A percentile compares a stretch with the other conserved stretches of the same genome.
phyloP scores from a whole-genome alignment of 2,888 invertebrate genomes.

The Limenitis camilla region DNA sequence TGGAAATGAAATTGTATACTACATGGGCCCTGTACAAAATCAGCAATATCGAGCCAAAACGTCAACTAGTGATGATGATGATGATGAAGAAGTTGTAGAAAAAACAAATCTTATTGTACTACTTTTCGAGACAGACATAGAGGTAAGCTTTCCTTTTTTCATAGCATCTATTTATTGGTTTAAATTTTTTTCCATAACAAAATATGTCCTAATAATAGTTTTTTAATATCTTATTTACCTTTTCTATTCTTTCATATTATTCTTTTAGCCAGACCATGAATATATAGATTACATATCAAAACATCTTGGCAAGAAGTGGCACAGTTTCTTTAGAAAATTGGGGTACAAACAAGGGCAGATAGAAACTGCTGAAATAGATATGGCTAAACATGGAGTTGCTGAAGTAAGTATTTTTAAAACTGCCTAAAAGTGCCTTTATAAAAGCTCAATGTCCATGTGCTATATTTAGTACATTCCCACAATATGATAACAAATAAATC shows the following conservation, averaged over 20 bases:
- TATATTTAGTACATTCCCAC: too few relatives aligned
- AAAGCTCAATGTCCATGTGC: constrained; percentile 5
- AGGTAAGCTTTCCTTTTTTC: constrained; percentile 36
- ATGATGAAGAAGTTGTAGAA: constrained; percentile 40
- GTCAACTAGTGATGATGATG: constrained; percentile 17
- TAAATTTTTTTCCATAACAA: not conserved
- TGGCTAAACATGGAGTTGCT: constrained; percentile 63
- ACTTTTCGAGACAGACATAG: constrained; percentile 50
- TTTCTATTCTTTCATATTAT: not conserved
- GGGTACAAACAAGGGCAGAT: constrained; percentile 76
- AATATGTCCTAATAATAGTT: not conserved
- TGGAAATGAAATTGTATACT: constrained; percentile 57
- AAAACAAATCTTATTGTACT: constrained; percentile 49
- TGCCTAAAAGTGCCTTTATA: too few relatives aligned
- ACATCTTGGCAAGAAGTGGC: constrained; percentile 77
- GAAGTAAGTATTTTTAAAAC: too few relatives aligned
- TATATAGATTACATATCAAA: constrained; percentile 74
- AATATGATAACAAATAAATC: too few relatives aligned
- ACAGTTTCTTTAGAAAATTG: constrained; percentile 68
- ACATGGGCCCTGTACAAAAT: constrained; percentile 44
- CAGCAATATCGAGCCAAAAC: constrained; percentile 22
- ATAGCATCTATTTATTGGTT: not conserved
- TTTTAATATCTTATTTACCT: not conserved
- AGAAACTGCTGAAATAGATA: constrained; percentile 71
- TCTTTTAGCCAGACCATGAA: constrained; percentile 59